Conservation (phyloP, 2,797 vertebrate genomes). For the Carduelis carduelis region DNA sequence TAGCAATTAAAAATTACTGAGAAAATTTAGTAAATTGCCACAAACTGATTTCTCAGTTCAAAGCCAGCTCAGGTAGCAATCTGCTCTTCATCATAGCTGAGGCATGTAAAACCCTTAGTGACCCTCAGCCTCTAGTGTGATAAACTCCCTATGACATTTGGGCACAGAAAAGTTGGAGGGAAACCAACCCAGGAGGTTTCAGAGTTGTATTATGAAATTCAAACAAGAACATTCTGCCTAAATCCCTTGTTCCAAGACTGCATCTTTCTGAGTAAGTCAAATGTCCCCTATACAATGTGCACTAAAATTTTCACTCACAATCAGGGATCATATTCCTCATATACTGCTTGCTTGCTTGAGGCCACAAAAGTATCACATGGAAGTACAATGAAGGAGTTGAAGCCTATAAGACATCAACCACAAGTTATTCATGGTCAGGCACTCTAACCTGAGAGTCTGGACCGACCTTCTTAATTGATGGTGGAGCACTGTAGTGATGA, state of each 20-base stretch:
- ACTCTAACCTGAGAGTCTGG: neutral
- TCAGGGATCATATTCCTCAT: neutral
- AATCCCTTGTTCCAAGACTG: neutral
- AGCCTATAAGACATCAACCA: neutral
- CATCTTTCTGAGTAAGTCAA: neutral
- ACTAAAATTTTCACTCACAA: neutral
- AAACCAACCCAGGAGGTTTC: neutral
- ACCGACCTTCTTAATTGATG: rapidly evolving
- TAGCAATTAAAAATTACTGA: neutral
- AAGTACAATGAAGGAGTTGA: neutral
- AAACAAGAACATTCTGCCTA: neutral
- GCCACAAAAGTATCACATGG: neutral
- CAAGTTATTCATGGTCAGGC: neutral
- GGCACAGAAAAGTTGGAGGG: neutral
- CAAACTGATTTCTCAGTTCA: neutral
- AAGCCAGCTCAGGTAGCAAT: neutral
- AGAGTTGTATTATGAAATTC: neutral
- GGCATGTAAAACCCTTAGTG: neutral
- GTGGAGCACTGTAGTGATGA: neutral
- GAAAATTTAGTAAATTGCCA: neutral
- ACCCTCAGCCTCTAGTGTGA: neutral
- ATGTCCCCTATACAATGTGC: neutral
- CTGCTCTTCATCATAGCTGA: neutral
- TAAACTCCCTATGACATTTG: neutral
- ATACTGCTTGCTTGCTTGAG: neutral